Base-by-base conservation (phyloP, 2,888 invertebrate species). In the Lasioglossum zephyrum region DNA sequence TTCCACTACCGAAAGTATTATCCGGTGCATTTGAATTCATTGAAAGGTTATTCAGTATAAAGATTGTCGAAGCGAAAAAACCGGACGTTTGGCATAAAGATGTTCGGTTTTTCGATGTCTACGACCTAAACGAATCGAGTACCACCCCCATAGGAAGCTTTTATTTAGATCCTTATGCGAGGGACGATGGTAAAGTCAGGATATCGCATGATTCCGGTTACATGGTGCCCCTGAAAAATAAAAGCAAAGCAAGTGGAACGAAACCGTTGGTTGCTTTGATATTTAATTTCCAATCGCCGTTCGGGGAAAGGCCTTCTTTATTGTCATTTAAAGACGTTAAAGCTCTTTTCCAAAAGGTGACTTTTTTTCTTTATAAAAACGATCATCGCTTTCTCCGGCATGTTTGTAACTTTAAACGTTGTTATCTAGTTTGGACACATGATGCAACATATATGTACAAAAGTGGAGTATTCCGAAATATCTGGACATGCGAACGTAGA, bases 401-500 rank as follows among this genome's bases (percentile, higher is more conserved):
- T 3, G 6, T 41, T 9, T 4, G 11, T 22, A 41, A 57, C 41
- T 39, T 18, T 26, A 63, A 60, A 47, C n/a, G 26, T n/a, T 73
- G 5, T 78, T 22, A 85, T 89, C 87, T 91, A 97, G 96, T 98
- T 99, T 94, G 99, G 99, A 0, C 97, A 98, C 89, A 96, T 97
- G 0, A 95, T 99, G 72, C 98, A 99, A 90, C 98, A 98, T 95
- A 95, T 99, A 87, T 95, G 99, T 53, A 98, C 98, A 0, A 97
- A 96, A 92, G 97, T 97, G 0, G 97, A 97, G 26, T 98, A 98
- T 95, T 96, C 97, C 0, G 98, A 99, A 94, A 96, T 98, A 0
- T 97, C 98, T 4, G 99, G 99, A 0, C 95, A 98, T 39, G 97
- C 97, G 0, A 98, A 98, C 94, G 96, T 99, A 0, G 99, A 99